Evolutionary conservation across 2,113 vertebrate genomes (phyloP), one percentile per base, ranked within the genome.

Genomic region (Ifrita kowaldi): DNA sequence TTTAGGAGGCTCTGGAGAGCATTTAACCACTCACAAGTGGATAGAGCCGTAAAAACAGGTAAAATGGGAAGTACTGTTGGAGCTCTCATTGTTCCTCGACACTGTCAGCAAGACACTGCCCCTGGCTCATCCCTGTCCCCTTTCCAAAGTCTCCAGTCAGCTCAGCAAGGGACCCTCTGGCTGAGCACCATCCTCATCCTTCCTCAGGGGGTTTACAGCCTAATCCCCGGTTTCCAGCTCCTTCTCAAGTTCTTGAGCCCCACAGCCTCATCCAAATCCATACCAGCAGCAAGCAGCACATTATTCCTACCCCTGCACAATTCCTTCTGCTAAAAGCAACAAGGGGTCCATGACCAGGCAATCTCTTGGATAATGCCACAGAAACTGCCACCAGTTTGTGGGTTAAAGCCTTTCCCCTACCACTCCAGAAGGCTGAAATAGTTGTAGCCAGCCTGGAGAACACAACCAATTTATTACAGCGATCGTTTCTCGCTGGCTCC

Each of bases 121-220:
- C 19, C 1, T 3, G 5, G 32, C 35, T 90, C 62, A 67, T 18
- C 44, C 67, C 53, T 80, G 23, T 14, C 30, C 26, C 12, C 2
- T 16, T 63, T 35, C 77, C 68, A 52, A 69, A 35, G 47, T 20
- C 15, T 30, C 20, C 35, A 55, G 11, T 3, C 52, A 67, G 37
- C 24, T 60, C 84, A 60, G 12, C 16, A 23, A 41, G 22, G 2
- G 28, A 33, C 21, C 21, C 32, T 41, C 52, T 14, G 24, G 19
- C 37, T 57, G 11, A 55, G 4, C 18, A 90, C 8, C 35, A 46
- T 5, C 28, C 28, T 26, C 32, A 9, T 7, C 20, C 13, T 21
- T 27, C 27, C 35, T 23, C 0, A 0, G 2, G 5, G 7, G 37
- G 2, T 30, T 41, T 20, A 20, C 16, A 85, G 52, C 9, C 3